These are phyloP conservation scores for Rachycentron canadum DNA, from an alignment of 2,797 vertebrate genomes.

Conservation along the genomic window DNA sequence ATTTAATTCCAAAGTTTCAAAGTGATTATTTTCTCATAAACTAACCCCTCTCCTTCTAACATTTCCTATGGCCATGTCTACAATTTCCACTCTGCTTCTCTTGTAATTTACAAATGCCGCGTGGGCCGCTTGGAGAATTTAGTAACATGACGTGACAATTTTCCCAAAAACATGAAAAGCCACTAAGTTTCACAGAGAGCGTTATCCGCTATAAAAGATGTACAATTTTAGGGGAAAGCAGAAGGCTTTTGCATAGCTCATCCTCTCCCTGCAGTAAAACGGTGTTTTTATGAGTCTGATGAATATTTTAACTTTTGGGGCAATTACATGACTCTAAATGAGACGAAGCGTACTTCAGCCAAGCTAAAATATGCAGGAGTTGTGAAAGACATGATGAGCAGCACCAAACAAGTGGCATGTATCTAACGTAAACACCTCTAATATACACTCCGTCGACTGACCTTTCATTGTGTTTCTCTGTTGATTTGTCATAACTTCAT, in stretches of 20 bases:
- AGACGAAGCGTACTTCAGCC: constrained; percentile 62
- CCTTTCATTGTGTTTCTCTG: not conserved
- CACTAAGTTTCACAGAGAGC: constrained; percentile 63
- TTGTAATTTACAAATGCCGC: constrained; percentile 52
- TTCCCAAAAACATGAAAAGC: constrained; percentile 70
- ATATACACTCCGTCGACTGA: constrained; percentile 20
- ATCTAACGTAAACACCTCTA: constrained; percentile 45
- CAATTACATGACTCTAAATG: constrained; percentile 80
- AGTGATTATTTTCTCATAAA: constrained; percentile 41
- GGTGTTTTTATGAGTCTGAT: constrained; percentile 74
- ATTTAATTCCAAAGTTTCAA: constrained; percentile 60
- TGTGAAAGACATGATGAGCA: constrained; percentile 66
- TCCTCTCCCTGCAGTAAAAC: constrained; percentile 71
- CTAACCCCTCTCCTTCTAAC: constrained; percentile 43
- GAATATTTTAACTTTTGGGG: constrained; percentile 82
- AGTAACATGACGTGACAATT: constrained; percentile 66
- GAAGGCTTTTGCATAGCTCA: constrained; percentile 71
- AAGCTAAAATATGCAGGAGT: constrained; percentile 73
- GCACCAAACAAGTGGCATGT: constrained; percentile 52
- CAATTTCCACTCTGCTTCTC: constrained; percentile 58
- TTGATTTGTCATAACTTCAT: constrained; percentile 23
- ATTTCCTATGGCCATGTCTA: constrained; percentile 59
- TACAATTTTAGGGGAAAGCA: constrained; percentile 62
- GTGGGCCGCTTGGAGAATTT: constrained; percentile 51
- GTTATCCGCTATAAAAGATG: constrained; percentile 71